Base-by-base conservation (phyloP, 2,888 invertebrate species). In the Notodonta dromedarius region DNA sequence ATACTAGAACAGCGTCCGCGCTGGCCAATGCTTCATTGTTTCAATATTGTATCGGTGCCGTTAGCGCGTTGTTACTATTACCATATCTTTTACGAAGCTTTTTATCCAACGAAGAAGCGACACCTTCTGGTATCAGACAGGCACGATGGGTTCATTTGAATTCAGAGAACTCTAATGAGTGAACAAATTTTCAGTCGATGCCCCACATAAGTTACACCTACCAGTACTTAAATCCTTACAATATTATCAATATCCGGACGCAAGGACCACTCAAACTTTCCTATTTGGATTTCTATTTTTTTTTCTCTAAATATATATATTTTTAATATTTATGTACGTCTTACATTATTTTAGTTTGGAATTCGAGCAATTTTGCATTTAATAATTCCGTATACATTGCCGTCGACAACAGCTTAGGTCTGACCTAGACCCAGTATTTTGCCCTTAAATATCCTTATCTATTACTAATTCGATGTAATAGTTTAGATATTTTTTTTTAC, bases 241-340 rank as follows among this genome's bases (percentile, higher is more conserved):
- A 72, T 67, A 76, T 70, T 69, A 76, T 74, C 78, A 74, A 77
- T 72, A 85, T 82, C 82, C 87, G 87, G 86, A 90, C 95, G 95
- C 96, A 96, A 96, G 96, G 96, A 96, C 96, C 96, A 96, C 96
- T 96, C 96, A 96, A 96, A 95, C 90, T 94, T 95, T 95, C 95
- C 95, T 94, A 94, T 87, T 87, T 84, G 80, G 76, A 83, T 81
- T 83, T 81, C 77, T 84, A 80, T 78, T 81, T 79, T 77, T 79
- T 81, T 70, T 79, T 77, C 79, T 78, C 71, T 82, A 72, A 82
- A 74, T 77, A 79, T 79, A 63, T 62, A 66, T 71, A 76, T 74
- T 70, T 77, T 79, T 61, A 60, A 71, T 73, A 74, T 77, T 70
- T 77, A 76, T 73, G 71, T 79, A 77, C 77, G 74, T 77, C 79